phyloP scores from a whole-genome alignment of 2,113 vertebrate species.

The Tichodroma muraria region DNA sequence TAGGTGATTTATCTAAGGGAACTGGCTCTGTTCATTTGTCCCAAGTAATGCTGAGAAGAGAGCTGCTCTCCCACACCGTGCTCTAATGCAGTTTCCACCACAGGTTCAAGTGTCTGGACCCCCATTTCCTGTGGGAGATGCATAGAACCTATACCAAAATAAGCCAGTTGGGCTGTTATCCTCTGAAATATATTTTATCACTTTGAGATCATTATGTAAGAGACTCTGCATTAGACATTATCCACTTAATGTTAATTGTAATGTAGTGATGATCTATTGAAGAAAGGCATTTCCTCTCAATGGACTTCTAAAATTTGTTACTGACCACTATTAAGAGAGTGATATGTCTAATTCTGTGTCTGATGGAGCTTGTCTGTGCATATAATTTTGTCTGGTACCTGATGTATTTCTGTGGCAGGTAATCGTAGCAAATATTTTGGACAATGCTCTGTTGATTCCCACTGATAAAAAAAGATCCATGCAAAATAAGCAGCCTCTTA shows the following conservation, averaged over 20 bases:
- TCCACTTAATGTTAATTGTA: neutral
- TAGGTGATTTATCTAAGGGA: neutral
- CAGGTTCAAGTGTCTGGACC: neutral
- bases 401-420: neutral
- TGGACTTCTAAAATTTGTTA: neutral
- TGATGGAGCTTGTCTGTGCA: neutral
- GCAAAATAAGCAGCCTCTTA: conserved; percentile 25
- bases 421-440: conserved; percentile 19
- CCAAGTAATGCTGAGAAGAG: neutral
- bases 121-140: neutral
- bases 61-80: neutral
- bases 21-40: neutral
- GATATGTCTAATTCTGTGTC: neutral
- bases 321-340: neutral
- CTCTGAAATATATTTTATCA: neutral
- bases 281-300: neutral
- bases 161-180: neutral
- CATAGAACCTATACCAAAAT: neutral
- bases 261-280: neutral
- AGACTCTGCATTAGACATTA: neutral
- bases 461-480: neutral
- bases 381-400: neutral
- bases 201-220: neutral
- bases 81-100: neutral
- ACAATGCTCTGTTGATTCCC: neutral